Conservation (phyloP, 2,113 vertebrate genomes). For the Pachyramphus minor region DNA sequence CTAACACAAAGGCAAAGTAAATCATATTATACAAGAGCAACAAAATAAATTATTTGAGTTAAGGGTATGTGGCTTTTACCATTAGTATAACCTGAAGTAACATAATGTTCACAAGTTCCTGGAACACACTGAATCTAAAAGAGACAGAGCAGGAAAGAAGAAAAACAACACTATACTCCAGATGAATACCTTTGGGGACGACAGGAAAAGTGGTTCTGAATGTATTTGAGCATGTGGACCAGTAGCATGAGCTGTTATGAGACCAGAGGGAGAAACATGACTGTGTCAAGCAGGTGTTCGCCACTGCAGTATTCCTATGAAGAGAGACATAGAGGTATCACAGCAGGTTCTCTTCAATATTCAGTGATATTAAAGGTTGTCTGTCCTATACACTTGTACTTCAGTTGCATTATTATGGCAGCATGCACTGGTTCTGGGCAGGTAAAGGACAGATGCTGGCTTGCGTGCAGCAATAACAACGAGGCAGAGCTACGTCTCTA, state of each 20-base stretch:
- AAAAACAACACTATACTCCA: not conserved
- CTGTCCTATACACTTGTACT: not conserved
- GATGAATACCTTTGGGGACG: not conserved
- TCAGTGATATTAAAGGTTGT: not conserved
- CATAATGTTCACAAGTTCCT: not conserved
- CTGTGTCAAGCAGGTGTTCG: not conserved
- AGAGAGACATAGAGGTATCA: not conserved
- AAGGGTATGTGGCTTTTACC: not conserved
- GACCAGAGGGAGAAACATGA: not conserved
- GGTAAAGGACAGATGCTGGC: not conserved
- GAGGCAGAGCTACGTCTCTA: not conserved
- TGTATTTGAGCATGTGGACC: not conserved
- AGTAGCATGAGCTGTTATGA: not conserved
- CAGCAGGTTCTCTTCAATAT: not conserved
- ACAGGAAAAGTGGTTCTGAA: not conserved
- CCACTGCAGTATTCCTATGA: rapidly evolving
- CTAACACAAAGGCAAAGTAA: not conserved
- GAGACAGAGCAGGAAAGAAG: not conserved
- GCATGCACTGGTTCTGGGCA: not conserved
- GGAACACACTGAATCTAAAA: not conserved
- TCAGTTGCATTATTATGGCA: not conserved
- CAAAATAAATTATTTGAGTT: not conserved
- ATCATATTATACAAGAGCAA: not conserved
- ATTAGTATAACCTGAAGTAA: not conserved
- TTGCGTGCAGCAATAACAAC: rapidly evolving